Evolutionary conservation across 2,797 vertebrate genomes (phyloP), one percentile per base, ranked within the genome.

Genomic region (Chloroceryle inda): DNA sequence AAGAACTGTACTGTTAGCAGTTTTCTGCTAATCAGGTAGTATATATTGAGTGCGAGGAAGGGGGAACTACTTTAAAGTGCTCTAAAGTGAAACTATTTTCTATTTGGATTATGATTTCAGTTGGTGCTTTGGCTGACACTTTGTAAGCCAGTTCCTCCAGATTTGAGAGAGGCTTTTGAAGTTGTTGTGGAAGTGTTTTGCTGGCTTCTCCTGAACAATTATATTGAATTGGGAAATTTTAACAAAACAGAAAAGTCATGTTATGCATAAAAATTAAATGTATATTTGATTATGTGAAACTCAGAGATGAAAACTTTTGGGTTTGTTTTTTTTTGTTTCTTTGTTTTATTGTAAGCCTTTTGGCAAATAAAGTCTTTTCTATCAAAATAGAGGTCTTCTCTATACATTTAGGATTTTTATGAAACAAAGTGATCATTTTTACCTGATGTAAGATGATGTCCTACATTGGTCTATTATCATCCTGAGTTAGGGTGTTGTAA

Each of bases 51-150:
- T 27, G 22, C 69, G 45, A 91, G 58, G 50, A 94, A 89, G 49
- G 49, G 85, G 21, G 21, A 92, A 63, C 21, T 66, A 59, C 62
- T 91, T 94, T 58, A 11, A 92, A 89, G 50, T 66, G 62, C 29
- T 83, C 44, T 75, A 50, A 78, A 89, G 18, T 44, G 63, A 95
- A 93, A 62, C 6, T 68, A 53, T 78, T 91, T 84, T 90, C 66
- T 90, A 8, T 66, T 88, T 89, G 63, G 66, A 86, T 64, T 14
- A 38, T 31, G 5, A 77, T 71, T 91, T 84, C 35, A 78, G 73
- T 45, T 89, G 75, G 49, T 75, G 37, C 50, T 91, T 79, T 62
- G 40, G 49, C 45, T 83, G 88, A 80, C 52, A 69, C 62, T 82
- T 73, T 75, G 58, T 59, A 66, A 94, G 75, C 26, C 35, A 80